Evolutionary conservation across 2,797 vertebrate species (phyloP), one percentile per base, ranked within the genome.

Genomic region (Typhlichthys subterraneus): DNA sequence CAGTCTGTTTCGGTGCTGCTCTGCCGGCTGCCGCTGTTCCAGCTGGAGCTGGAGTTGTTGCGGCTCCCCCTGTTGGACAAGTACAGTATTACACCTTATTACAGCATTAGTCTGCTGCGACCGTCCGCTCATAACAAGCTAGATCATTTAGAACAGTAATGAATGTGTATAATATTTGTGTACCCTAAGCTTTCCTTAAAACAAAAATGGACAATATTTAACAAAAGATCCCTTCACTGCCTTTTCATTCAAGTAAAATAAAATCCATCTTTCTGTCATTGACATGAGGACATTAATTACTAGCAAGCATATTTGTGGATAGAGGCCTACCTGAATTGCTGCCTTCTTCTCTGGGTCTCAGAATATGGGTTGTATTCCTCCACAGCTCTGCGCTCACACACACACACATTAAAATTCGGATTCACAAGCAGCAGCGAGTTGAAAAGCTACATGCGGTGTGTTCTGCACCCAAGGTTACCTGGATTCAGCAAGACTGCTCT

Each of bases 281-380:
- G 33, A 38, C 5, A 38, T 38, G 33, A 14, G 29, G 14, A n/a
- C 11, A 85, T 85, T 84, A 87, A 82, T 77, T 85, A 90, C 80
- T 80, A 77, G 62, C 65, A 15, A 2, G 63, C 45, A 57, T 83
- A 67, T 54, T 84, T 85, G 72, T 73, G 85, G 85, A 85, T 62
- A 15, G 69, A 70, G 57, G 91, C 93, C 82, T 93, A 98, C 96
- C 96, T 95, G 92, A 97, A 99, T 65, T 96, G 94, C 83, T 95
- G 96, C 87, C 97, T 93, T 90, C 85, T 98, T 93, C 91, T 95
- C 90, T 95, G 94, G 69, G 93, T 96, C 77, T 97, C 96, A 84
- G 88, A 95, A 88, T 94, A 91, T 87, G 94, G 89, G 87, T 90
- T 94, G 88, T 82, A 91, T 83, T 97, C 95, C 81, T 97, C 96